These are phyloP conservation scores for Liparis tanakae DNA, from an alignment of 2,797 vertebrate species.

Conservation along the genomic window DNA sequence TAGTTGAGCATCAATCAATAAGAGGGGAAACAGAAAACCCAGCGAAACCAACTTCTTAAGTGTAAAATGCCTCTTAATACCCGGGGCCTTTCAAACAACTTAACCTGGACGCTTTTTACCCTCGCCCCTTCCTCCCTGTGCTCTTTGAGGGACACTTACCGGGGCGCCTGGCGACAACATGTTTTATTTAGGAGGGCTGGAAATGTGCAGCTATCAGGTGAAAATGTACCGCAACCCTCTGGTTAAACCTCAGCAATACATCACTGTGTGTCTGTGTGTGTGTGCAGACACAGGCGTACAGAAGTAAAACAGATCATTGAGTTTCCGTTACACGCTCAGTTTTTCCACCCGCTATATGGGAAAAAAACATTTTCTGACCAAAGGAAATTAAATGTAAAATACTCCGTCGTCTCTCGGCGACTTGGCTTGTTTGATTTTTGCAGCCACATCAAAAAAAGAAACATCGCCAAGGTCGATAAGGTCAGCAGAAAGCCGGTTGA, in stretches of 20 bases:
- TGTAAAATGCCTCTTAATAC: constrained; percentile 92
- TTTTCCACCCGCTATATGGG: background rate
- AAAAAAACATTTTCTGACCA: constrained; percentile 17
- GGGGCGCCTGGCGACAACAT: constrained; percentile 79
- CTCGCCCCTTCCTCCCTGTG: constrained; percentile 74
- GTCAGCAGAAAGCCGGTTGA: constrained; percentile 54
- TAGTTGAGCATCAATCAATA: constrained; percentile 92
- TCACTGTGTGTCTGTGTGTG: constrained; percentile 34
- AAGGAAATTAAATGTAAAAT: constrained; percentile 12
- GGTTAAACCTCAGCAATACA: constrained; percentile 57
- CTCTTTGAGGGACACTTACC: constrained; percentile 82
- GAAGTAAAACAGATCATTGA: constrained; percentile 34
- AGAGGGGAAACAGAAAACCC: constrained; percentile 88
- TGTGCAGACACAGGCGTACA: constrained; percentile 6
- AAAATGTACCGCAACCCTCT: constrained; percentile 65
- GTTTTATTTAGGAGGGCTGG: constrained; percentile 81
- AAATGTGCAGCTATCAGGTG: constrained; percentile 79
- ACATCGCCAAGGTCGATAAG: constrained; percentile 54
- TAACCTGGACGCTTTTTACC: constrained; percentile 86
- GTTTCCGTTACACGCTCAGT: constrained; percentile 41
- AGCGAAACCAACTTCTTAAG: constrained; percentile 91
- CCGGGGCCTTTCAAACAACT: constrained; percentile 88
- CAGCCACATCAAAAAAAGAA: constrained; percentile 31
- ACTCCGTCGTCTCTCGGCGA: constrained; percentile 38
- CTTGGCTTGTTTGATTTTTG: constrained; percentile 35